Base-by-base conservation (phyloP, 2,888 invertebrate genomes). In the Kuschelorhynchus macadamiae region DNA sequence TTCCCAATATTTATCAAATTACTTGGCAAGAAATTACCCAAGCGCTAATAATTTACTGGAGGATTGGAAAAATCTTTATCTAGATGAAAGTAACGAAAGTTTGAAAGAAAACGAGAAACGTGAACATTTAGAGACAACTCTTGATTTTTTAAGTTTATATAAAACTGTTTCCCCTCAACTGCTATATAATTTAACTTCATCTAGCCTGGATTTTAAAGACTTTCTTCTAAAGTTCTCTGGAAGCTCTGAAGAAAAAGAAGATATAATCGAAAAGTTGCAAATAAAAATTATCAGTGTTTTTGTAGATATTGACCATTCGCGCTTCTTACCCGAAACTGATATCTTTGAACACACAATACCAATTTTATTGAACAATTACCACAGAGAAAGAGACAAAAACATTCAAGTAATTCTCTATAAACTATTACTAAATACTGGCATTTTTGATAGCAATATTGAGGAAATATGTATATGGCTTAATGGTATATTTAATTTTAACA, bases 381-480 rank as follows among this genome's bases (percentile, higher is more conserved):
- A 85, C 83, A 5, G 86, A 83, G 78, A 85, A 4, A 74, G 73
- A 16, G 71, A 73, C 52, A 44, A 71, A 16, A 79, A 80, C n/a
- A 77, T 74, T 17, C 73, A 77, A 55, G 46, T 41, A 25, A 71
- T 80, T 1, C 80, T 91, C 20, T 82, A 82, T 47, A 84, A 82
- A 50, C 86, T 93, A 64, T 86, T 93, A 20, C 85, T 84, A 73
- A 88, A 87, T 64, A 89, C 89, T 0, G 85, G 86, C 3, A 85
- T 91, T 71, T 93, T 93, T 78, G 88, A 90, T 77, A 87, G 86
- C 16, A 88, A 87, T 71, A 84, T 85, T 69, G 84, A 86, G 61
- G 92, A 93, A 83, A 87, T 92, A 41, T 87, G 90, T 78, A 84
- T 92, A 64, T 90, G 92, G 87, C 80, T 81, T 36, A 78, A 80